Evolutionary conservation across 2,797 vertebrate species (phyloP), one percentile per base, ranked within the genome.

Genomic region (Novumbra hubbsi): DNA sequence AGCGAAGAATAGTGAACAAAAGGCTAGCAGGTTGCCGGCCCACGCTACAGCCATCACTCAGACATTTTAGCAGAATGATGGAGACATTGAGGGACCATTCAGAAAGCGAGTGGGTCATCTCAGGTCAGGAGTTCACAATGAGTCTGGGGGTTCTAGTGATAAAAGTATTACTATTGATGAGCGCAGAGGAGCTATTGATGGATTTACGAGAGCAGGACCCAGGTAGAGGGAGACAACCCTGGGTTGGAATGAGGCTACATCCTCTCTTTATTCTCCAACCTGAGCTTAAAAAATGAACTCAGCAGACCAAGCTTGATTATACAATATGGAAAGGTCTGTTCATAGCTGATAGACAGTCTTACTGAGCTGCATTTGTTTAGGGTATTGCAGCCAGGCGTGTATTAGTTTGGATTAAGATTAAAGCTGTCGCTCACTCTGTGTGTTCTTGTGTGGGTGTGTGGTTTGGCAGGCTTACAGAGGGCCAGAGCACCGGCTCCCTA

Each of bases 401-500:
- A 38, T 67, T n/a, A 15, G 11, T 45, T 24, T 48, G 24, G 16
- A 19, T 57, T 9, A 11, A 24, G 9, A 2, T 57, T 57, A 30
- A 19, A 19, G 11, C 21, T 52, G 38, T 19, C 14, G 60, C 55
- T 73, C 41, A 77, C 64, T 76, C 63, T 66, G 28, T 71, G 70
- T 74, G 52, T 50, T 41, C 34, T 30, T 71, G 62, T 55, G 55
- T 82, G 19, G 75, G 28, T 34, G 72, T 73, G 72, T 67, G 28
- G 73, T 62, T n/a, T 83, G 81, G 65, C 70, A 94, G 95, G 94
- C 70, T 80, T 97, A 75, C 96, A 98, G 88, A 93, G 97, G 85
- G 96, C 95, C 76, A 93, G 97, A 85, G 97, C 98, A 68, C 98
- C 98, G 19, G 97, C 98, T 77, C 98, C 98, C 0, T 99, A 99